Base-by-base conservation (phyloP, 30 jellyfish, hydroid and myxozoan genomes). In the Hydractinia symbiolongicarpus region DNA sequence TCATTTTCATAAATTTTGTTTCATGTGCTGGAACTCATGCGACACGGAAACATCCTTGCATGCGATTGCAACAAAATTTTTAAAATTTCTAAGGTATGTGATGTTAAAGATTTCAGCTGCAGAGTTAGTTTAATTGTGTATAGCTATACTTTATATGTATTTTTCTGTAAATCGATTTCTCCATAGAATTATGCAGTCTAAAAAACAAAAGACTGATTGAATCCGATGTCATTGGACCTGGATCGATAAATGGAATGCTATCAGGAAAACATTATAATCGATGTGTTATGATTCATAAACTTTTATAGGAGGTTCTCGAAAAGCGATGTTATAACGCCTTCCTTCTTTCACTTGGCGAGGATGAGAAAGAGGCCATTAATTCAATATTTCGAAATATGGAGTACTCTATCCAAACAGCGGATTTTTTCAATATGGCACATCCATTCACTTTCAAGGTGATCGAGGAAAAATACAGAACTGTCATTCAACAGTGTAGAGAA, bases 201-300 rank as follows among this genome's bases (percentile, higher is more conserved):
- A 30, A 30, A 30, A 30, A 30, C 44, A 30, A 30, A 30, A 30
- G 44, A 30, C 61, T 81, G 17, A 78, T 82, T 20, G 89, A 77
- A 58, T 81, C 95, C 73, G 93, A 81, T 69, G 67, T 86, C 13
- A 76, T 86, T n/a, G 87, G 82, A 20, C 71, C 50, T 50, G 83
- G 90, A 21, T 86, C 95, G 15, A 68, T 86, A 57, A 86, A 86
- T 17, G 83, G 94, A 17, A 94, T 82, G 61, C 10, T 86, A 53
- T 21, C 75, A 61, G 95, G 95, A 49, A 67, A 67, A 30, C 78
- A 67, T 10, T 67, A 67, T 67, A 83, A 83, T 52, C 58, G 91
- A 6, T 61, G 88, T 83, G 91, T 75, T 13, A 52, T 83, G 15
- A 53, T 68, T 15, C 91, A 83, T 77, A 83, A 83, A 55, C 66